Conservation (phyloP, 2,113 vertebrate genomes). For the Catagonus wagneri region DNA sequence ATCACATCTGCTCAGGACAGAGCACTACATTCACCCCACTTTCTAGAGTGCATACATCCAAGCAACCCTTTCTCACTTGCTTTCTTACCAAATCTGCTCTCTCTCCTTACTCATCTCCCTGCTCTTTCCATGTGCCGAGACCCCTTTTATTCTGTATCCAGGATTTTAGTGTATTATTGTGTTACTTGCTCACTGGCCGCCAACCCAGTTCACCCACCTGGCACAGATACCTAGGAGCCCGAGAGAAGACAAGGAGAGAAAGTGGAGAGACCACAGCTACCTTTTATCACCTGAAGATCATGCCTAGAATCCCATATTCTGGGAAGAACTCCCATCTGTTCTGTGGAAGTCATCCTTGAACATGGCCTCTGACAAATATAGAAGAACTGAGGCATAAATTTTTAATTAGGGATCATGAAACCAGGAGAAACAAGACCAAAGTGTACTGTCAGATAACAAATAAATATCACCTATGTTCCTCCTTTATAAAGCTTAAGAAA, state of each 20-base stretch:
- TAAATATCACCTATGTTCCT: neutral
- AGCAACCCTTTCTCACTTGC: neutral
- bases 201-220: neutral
- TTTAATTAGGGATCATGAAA: neutral
- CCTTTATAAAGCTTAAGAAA: neutral
- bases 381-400: neutral
- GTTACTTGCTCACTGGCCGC: neutral
- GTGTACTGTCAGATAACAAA: neutral
- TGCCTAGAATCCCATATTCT: neutral
- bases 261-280: neutral
- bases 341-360: neutral
- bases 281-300: neutral
- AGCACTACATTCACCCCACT: neutral
- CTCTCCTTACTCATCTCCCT: neutral
- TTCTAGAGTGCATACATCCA: neutral
- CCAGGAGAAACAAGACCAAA: neutral
- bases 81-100: neutral
- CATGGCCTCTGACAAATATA: neutral
- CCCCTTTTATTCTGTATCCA: neutral
- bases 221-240: neutral
- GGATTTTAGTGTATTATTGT: neutral
- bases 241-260: neutral
- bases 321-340: neutral
- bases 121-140: accelerated
- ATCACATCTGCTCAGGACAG: neutral